These are phyloP conservation scores for Alsophila aescularia DNA, from an alignment of 2,888 invertebrate species.

Conservation along the genomic window DNA sequence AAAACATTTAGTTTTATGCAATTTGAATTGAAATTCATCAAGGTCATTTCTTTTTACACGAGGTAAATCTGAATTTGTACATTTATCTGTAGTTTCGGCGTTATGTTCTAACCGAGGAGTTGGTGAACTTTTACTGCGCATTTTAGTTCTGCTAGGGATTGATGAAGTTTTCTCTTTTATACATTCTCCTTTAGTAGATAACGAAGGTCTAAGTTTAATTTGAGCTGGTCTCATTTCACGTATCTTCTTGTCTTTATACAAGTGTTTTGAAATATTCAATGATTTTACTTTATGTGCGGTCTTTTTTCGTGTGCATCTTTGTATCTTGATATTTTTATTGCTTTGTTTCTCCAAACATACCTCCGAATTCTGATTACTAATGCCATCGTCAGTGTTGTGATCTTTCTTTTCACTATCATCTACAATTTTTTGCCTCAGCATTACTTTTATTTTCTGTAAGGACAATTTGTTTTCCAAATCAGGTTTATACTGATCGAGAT, in stretches of 20 bases:
- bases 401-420: conserved; percentile 41
- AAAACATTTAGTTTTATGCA: conserved; percentile 17
- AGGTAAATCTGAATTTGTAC: conserved; percentile 31
- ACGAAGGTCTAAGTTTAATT: conserved; percentile 37
- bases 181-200: conserved; percentile 46
- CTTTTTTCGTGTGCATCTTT: conserved; percentile 49
- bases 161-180: conserved; percentile 26
- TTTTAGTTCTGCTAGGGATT: conserved; percentile 31
- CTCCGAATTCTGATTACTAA: conserved; percentile 22
- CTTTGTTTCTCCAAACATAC: conserved; percentile 11
- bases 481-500: conserved; percentile 50
- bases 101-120: conserved; percentile 45
- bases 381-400: conserved; percentile 4
- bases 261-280: conserved; percentile 68
- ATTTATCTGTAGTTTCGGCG: conserved; percentile 27
- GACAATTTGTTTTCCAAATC: conserved; percentile 59
- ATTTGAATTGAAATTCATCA: conserved; percentile 7
- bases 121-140: conserved; percentile 55
- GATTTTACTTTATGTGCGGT: conserved; percentile 73
- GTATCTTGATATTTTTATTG: conserved; percentile 26
- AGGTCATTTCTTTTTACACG: not conserved
- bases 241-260: conserved; percentile 44
- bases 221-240: conserved; percentile 6
- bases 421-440: conserved; percentile 60
- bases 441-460: conserved; percentile 65